A percentile compares a stretch with the other conserved stretches of the same genome.
Evolutionary conservation across 2,113 vertebrate species (phyloP).

Genomic region (Dolichotis patagonum): DNA sequence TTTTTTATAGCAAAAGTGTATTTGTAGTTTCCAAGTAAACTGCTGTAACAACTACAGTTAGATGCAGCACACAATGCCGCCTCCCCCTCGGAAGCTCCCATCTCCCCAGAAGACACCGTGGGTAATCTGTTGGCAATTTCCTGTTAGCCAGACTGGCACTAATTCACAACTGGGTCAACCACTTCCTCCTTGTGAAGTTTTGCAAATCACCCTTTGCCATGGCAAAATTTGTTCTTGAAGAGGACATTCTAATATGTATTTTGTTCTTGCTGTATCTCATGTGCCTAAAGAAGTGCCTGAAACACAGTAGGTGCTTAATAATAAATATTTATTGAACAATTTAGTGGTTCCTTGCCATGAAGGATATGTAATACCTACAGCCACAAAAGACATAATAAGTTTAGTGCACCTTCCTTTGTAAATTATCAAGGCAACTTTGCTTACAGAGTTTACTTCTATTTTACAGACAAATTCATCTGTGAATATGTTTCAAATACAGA

Average conservation of each 20-base stretch:
- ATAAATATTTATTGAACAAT: background rate
- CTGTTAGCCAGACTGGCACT: background rate
- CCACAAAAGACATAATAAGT: background rate
- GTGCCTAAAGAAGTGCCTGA: background rate
- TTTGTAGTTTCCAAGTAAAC: conserved; percentile 40
- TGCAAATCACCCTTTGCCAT: background rate
- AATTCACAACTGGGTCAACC: conserved; percentile 21
- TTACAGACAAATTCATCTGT: background rate
- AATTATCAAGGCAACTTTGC: background rate
- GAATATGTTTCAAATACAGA: background rate
- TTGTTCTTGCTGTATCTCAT: background rate
- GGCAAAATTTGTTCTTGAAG: conserved; percentile 6
- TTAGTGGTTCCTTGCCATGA: background rate
- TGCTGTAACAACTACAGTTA: background rate
- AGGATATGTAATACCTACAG: background rate
- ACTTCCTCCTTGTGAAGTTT: conserved; percentile 46
- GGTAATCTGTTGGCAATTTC: conserved; percentile 49
- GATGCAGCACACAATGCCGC: conserved; percentile 19
- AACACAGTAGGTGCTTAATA: background rate
- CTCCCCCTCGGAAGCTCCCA: background rate
- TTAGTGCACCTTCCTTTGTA: background rate
- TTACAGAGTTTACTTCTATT: background rate
- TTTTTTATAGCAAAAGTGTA: background rate
- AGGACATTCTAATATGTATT: background rate
- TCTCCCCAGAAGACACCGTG: background rate